phyloP scores from a whole-genome alignment of 2,888 invertebrate genomes.

The Torymus aiolomorphi region DNA sequence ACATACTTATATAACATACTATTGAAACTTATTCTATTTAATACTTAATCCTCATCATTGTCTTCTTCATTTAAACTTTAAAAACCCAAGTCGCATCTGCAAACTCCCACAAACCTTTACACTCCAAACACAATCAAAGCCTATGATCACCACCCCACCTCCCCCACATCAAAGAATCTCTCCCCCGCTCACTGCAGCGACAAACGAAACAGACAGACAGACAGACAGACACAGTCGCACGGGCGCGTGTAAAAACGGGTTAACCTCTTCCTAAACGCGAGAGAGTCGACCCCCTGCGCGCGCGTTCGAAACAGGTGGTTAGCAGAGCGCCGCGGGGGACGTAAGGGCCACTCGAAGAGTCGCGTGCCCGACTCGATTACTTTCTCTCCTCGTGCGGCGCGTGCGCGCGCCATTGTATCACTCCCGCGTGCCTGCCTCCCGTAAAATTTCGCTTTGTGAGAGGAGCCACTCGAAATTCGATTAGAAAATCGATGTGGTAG shows the following conservation, averaged over 20 bases:
- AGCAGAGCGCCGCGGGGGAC: conserved; percentile 66
- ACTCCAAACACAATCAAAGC: no score
- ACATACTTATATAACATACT: no score
- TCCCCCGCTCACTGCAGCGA: no score
- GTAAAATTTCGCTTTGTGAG: conserved; percentile 38
- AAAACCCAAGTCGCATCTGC: no score
- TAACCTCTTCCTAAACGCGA: conserved; percentile 21
- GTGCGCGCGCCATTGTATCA: conserved; percentile 23
- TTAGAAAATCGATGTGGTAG: conserved; percentile 41
- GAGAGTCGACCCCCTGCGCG: background rate
- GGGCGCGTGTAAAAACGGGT: conserved; percentile 21
- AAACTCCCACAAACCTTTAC: no score
- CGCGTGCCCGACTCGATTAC: conserved; percentile 76
- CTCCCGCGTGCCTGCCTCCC: conserved; percentile 26
- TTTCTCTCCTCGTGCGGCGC: conserved; percentile 60
- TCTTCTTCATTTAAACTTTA: no score
- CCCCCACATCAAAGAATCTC: no score
- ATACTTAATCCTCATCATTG: no score
- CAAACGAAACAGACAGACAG: no score
- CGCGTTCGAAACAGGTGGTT: conserved; percentile 73
- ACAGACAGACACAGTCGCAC: background rate
- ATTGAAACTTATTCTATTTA: no score
- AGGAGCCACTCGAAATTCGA: conserved; percentile 37
- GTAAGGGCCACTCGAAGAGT: conserved; percentile 72
- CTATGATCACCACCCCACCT: no score